A percentile compares a stretch with the other conserved stretches of the same genome.
phyloP scores from a whole-genome alignment of 2,113 vertebrate genomes.

The Panthera leo region DNA sequence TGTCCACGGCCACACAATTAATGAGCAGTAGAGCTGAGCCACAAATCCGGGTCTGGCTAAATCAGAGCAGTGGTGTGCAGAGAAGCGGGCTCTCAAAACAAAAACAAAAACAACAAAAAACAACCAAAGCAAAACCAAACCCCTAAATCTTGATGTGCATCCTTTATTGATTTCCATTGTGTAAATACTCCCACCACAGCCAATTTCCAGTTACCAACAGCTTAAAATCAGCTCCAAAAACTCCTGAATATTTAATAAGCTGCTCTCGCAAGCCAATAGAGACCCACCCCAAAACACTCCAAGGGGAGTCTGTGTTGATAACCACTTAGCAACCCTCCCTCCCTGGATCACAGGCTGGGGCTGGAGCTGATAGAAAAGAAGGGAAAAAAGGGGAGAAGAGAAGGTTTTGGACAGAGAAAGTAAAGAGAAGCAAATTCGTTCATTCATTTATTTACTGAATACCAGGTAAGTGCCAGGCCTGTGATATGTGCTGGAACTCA shows the following conservation, averaged over 20 bases:
- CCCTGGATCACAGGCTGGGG: neutral
- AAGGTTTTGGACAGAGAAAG: neutral
- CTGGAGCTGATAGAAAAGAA: neutral
- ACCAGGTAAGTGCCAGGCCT: neutral
- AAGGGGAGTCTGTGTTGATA: neutral
- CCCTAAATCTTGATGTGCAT: neutral
- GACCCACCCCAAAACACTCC: neutral
- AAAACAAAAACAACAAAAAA: neutral
- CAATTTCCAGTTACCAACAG: neutral
- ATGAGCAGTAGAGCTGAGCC: neutral
- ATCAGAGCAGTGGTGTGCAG: neutral
- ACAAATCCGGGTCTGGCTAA: neutral
- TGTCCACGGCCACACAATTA: neutral
- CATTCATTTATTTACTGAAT: neutral
- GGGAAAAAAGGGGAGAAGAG: neutral
- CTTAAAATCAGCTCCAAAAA: slow-evolving; percentile 21
- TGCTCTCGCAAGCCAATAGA: neutral
- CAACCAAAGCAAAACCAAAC: neutral
- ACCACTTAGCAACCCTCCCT: neutral
- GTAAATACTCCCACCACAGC: neutral
- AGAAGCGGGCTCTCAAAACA: neutral
- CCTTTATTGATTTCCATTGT: neutral
- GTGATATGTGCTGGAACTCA: neutral
- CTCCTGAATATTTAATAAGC: neutral
- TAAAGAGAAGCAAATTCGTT: neutral